Evolutionary conservation across 2,797 vertebrate genomes (phyloP).

Genomic region (Cynopterus sphinx): DNA sequence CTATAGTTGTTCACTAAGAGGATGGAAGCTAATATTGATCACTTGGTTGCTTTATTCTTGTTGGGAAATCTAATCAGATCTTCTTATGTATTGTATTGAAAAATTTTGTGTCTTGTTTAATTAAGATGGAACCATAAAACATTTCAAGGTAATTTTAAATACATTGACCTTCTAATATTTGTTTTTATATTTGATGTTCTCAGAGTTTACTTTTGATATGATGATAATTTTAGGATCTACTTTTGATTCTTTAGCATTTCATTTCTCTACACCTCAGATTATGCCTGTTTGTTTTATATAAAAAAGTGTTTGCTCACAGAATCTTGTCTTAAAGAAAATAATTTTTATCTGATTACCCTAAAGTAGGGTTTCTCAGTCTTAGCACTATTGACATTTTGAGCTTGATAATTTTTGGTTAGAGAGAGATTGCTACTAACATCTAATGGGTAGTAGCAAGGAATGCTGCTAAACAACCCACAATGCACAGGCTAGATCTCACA

Average conservation of each 20-base stretch:
- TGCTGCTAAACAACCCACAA: background rate
- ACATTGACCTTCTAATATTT: conserved; percentile 6
- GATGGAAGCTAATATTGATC: background rate
- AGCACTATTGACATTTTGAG: background rate
- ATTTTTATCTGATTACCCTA: background rate
- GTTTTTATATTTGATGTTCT: conserved; percentile 19
- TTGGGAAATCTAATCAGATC: background rate
- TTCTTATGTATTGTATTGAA: background rate
- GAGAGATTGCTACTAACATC: too few species aligned
- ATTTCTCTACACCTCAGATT: background rate
- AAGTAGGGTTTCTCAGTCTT: background rate
- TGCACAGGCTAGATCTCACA: background rate
- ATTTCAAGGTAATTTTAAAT: background rate
- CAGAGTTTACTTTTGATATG: background rate
- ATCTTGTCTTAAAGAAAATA: background rate
- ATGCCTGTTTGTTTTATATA: background rate
- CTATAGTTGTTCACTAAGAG: background rate
- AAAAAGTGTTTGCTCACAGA: background rate
- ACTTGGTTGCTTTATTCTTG: background rate
- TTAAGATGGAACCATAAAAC: background rate
- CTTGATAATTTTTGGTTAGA: background rate
- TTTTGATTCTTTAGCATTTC: conserved; percentile 37
- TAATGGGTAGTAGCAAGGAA: background rate
- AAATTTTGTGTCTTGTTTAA: conserved; percentile 17
- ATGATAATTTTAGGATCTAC: background rate